Evolutionary conservation across 1,140 invertebrate species (phyloP), one percentile per base, ranked within the genome.

Genomic region (Leptonema lineaticorne): DNA sequence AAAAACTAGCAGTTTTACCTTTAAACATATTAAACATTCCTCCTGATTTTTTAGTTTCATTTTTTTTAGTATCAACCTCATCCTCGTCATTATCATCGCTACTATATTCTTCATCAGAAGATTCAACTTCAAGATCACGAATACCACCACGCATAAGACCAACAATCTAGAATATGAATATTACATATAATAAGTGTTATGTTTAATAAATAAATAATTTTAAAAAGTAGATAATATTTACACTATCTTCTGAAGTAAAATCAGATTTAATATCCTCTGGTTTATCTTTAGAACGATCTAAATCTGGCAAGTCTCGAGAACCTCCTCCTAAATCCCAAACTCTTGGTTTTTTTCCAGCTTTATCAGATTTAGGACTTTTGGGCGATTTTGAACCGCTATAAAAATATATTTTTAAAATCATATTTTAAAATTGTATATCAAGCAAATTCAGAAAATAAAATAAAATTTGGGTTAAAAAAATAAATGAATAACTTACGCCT

Each of bases 291-390:
- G 93, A 94, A 75, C 92, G 89, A 78, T 99, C 95, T 9, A 99
- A 81, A 24, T 82, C 80, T 1, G 86, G 85, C n/a, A 91, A 80
- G 78, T 98, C 95, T 67, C 90, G 91, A 3, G 82, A 81, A 27
- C 85, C 89, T 53, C 95, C 95, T 60, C 89, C 87, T 24, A 93
- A 78, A 70, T 95, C 94, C 96, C 96, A 98, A 11, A 93, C 87
- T 41, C 94, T 86, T 0, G 90, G 92, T 76, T 93, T 91, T 76
- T 98, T 99, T 0, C 90, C 91, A 71, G 91, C 87, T 77, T 91
- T 92, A 45, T 91, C 87, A 16, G 82, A 76, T 64, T 81, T 80
- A 0, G 83, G 82, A 78, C 87, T 90, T 78, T 92, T 91, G 20
- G 81, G 78, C 9, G 82, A 85, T 75, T 74, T 81, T 78, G 68